Evolutionary conservation across 2,797 vertebrate species (phyloP), one percentile per base, ranked within the genome.

Genomic region (Sebastes steindachneri): DNA sequence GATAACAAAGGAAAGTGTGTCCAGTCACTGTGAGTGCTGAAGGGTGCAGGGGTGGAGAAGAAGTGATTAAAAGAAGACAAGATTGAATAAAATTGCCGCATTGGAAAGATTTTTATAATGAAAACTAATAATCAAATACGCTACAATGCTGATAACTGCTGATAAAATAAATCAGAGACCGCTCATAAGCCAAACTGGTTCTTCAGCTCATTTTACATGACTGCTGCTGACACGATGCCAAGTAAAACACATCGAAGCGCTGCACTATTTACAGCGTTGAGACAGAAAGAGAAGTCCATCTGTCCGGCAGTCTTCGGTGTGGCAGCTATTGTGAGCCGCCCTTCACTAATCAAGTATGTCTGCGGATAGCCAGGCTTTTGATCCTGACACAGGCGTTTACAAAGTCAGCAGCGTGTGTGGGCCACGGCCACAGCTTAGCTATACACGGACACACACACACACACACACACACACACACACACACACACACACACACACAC

Each of bases 371-470:
- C 82, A 54, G 68, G 82, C 82, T 80, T 95, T 95, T 93, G 91
- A 94, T 94, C 92, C 83, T 68, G 82, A 92, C 78, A 80, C 74
- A 86, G 91, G 83, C 91, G 77, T 88, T 91, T 90, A 93, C 83
- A 92, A 83, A 91, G 85, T 89, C 84, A 82, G 91, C 94, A 90
- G 88, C 82, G 88, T 95, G 95, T 95, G 95, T 95, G 95, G 94
- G 90, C 94, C 86, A 70, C 1, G 63, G 86, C 87, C 84, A 88
- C 79, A 76, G 82, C 76, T 78, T n/a, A 78, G 84, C 73, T 58
- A 59, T 66, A 85, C 80, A 82, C 23, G n/a, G 59, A 68, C 73
- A 68, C 77, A 60, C 73, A 65, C 77, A 77, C 80, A 64, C 78
- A 51, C 59, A 45, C 66, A 64, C 21, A n/a, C 77, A 58, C 65